Conservation (phyloP, 2,113 vertebrate species). For the Mesitornis unicolor region DNA sequence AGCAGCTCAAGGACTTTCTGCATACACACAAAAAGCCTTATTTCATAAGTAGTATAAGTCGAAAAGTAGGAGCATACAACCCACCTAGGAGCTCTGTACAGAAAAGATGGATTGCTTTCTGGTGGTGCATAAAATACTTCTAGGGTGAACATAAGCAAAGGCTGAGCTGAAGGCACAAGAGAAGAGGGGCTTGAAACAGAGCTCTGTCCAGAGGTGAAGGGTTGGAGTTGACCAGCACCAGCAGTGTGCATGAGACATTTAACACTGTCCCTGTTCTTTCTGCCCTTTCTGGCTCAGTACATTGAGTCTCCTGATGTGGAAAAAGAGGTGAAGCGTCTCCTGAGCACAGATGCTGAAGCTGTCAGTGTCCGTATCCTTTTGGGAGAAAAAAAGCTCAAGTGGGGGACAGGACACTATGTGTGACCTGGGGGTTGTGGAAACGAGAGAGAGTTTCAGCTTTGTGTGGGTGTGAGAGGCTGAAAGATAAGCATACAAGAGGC, state of each 20-base stretch:
- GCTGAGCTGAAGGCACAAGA: background rate
- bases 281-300: constrained; percentile 69
- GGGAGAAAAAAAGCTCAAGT: background rate
- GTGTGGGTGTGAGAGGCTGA: fast-evolving
- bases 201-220: background rate
- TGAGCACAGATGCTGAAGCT: constrained; percentile 91
- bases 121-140: background rate
- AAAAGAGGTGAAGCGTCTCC: constrained; percentile 92
- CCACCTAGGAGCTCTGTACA: background rate
- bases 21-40: background rate
- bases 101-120: background rate
- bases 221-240: background rate
- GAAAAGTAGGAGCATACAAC: background rate
- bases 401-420: background rate
- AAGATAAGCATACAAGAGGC: background rate
- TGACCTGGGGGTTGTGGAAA: background rate
- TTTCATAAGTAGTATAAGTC: background rate
- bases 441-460: background rate
- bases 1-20: background rate
- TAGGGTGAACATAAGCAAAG: background rate
- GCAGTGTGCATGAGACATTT: background rate
- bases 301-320: constrained; percentile 91
- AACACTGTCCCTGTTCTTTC: background rate
- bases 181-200: background rate
- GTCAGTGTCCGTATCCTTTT: constrained; percentile 92